These are phyloP conservation scores for Exocentrus adspersus DNA, from an alignment of 2,888 invertebrate species.

Conservation along the genomic window DNA sequence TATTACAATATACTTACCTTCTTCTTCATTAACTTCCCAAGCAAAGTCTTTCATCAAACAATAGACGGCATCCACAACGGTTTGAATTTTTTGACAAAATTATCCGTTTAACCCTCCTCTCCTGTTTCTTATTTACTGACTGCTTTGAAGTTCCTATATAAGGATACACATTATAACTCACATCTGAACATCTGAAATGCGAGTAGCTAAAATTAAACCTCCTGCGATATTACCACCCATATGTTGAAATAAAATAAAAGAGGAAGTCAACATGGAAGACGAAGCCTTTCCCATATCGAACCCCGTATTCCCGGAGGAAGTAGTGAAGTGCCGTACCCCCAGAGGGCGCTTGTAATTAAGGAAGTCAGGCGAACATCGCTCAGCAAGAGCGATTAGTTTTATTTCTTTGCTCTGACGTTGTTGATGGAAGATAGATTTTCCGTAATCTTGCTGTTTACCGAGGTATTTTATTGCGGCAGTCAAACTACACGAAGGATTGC, in stretches of 20 bases:
- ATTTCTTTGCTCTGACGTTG: slow-evolving; percentile 33
- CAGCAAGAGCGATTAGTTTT: slow-evolving; percentile 36
- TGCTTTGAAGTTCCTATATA: too few species aligned
- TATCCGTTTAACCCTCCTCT: too few species aligned
- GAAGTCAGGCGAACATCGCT: slow-evolving; percentile 37
- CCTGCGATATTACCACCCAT: neutral
- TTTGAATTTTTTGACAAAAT: too few species aligned
- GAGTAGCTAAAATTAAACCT: too few species aligned
- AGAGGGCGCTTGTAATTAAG: slow-evolving; percentile 37
- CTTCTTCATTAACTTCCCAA: too few species aligned
- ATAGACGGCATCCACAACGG: too few species aligned
- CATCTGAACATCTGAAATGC: too few species aligned
- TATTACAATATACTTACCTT: too few species aligned
- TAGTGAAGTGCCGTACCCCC: slow-evolving; percentile 28
- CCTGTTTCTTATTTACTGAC: too few species aligned
- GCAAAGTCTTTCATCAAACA: too few species aligned
- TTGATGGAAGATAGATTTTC: slow-evolving; percentile 35
- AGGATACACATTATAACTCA: too few species aligned
- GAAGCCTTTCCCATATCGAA: slow-evolving; percentile 24
- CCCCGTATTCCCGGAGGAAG: slow-evolving; percentile 26
- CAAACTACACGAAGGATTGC: slow-evolving; percentile 9
- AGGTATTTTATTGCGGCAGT: slow-evolving; percentile 30
- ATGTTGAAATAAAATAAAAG: slow-evolving; percentile 5
- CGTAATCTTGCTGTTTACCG: slow-evolving; percentile 33
- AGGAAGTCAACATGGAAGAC: slow-evolving; percentile 12